A percentile compares a stretch with the other conserved stretches of the same genome.
phyloP scores from a whole-genome alignment of 2,113 vertebrate species.

The Ceuthmochares aereus region DNA sequence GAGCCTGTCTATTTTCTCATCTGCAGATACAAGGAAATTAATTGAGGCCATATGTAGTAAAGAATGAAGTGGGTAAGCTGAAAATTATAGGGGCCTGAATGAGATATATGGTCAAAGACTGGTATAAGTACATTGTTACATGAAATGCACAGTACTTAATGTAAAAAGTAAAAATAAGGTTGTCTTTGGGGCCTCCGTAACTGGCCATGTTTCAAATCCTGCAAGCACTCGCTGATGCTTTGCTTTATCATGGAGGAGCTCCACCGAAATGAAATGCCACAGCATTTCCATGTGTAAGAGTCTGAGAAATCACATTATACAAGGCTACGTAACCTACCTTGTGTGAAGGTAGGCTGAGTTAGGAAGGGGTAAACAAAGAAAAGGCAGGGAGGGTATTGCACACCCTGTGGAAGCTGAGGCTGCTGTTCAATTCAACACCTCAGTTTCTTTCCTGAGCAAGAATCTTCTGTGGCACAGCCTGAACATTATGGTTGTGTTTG shows the following conservation, averaged over 20 bases:
- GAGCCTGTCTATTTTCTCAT: background rate
- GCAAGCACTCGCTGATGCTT: background rate
- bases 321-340: rapidly evolving
- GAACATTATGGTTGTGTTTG: background rate
- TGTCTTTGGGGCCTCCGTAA: background rate
- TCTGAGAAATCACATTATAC: background rate
- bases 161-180: background rate
- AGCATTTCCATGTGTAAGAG: rapidly evolving
- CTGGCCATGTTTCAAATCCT: background rate
- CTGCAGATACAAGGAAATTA: background rate
- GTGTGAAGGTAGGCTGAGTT: background rate
- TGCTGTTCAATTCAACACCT: background rate
- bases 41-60: background rate
- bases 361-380: background rate
- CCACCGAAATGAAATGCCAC: background rate
- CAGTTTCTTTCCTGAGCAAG: background rate
- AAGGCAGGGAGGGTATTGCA: background rate
- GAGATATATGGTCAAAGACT: background rate
- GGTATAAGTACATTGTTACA: background rate
- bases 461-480: background rate
- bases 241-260: background rate
- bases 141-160: background rate
- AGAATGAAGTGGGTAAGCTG: background rate
- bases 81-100: background rate
- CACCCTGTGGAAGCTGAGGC: background rate